A percentile compares a stretch with the other conserved stretches of the same genome.
These are phyloP conservation scores for Amblyornis subalaris DNA, from an alignment of 2,113 vertebrate genomes.

Conservation along the genomic window DNA sequence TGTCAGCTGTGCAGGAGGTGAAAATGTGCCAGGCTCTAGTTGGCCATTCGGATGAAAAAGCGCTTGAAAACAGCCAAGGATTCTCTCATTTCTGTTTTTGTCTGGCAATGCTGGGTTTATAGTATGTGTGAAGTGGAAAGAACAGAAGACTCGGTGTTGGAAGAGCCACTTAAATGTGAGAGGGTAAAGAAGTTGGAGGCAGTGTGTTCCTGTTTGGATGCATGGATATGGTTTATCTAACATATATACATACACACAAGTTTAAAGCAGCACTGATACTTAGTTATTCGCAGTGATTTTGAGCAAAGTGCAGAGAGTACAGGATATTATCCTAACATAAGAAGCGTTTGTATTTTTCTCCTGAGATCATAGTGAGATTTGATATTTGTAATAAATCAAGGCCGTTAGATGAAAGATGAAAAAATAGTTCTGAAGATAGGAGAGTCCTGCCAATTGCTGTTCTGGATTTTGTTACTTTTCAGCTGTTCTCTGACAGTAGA, in stretches of 20 bases:
- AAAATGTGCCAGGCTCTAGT: neutral
- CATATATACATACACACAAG: neutral
- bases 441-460: neutral
- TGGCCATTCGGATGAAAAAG: neutral
- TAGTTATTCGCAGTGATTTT: neutral
- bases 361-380: neutral
- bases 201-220: neutral
- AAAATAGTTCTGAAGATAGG: neutral
- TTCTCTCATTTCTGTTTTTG: neutral
- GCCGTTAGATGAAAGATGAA: neutral
- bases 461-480: neutral
- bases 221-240: neutral
- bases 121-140: neutral
- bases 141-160: neutral
- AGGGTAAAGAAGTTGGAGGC: neutral
- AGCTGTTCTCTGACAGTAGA: neutral
- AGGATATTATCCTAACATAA: neutral
- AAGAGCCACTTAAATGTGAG: neutral
- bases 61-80: neutral
- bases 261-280: neutral
- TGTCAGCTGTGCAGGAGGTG: neutral
- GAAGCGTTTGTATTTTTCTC: neutral
- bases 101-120: neutral
- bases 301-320: neutral
- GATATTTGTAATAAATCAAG: neutral